Evolutionary conservation across 2,113 vertebrate species (phyloP), one percentile per base, ranked within the genome.

Genomic region (Psephotus haematonotus): DNA sequence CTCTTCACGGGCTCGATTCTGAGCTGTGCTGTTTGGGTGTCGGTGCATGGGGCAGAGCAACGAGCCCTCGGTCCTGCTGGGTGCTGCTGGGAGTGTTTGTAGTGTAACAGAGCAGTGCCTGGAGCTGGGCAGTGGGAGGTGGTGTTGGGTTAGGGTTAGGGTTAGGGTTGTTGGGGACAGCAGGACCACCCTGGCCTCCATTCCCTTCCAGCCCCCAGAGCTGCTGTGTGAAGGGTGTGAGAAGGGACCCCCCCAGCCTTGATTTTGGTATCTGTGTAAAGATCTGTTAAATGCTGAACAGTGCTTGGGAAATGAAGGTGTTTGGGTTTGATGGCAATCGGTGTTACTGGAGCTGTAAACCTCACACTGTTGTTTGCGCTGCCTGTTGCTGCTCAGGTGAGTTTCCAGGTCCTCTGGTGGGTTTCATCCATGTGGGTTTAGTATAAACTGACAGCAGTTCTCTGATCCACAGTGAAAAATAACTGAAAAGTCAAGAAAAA

Each of bases 1-100:
- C 41, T 53, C 53, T 17, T 37, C 28, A 1, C 25, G 41, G 64
- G 24, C 64, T 44, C 28, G 0, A 10, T 63, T 37, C 24, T 0
- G 2, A 72, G 37, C 74, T 23, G 13, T 17, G 5, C 44, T 17
- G 39, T 33, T 23, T 16, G 39, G 31, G 23, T 60, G 49, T 2
- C 9, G 59, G 13, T 6, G 65, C 18, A 29, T 1, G 6, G 15
- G 59, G 13, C 28, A 9, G 37, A 25, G 43, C 74, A 29, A 0
- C 0, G 1, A 19, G 17, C 22, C 23, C 33, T 13, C 7, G 2
- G 41, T 67, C 49, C 63, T 52, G 22, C 37, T 14, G 17, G 60
- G 9, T 59, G 76, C n/a, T 67, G 10, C n/a, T 60, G 76, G 63
- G 20, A 20, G 81, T 1, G 46, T 31, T 25, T 29, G 47, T 3